Percentiles rank a stretch among this genome's conserved stretches.
Conservation (phyloP, 2,888 invertebrate genomes). For the Automeris io region DNA sequence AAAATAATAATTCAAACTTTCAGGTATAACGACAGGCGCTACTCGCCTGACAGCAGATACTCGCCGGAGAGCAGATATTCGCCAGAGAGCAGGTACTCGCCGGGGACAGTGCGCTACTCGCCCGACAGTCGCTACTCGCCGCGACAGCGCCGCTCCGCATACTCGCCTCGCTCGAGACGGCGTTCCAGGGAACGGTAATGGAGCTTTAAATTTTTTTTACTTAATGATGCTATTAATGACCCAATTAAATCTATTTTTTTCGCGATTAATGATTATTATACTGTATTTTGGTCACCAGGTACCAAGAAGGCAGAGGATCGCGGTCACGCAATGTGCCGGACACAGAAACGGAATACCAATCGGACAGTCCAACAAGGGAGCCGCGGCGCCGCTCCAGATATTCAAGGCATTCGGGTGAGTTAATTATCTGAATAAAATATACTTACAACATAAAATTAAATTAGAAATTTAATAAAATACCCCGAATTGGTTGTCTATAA, state of each 20-base stretch:
- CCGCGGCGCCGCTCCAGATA: conserved; percentile 61
- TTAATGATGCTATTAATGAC: too few relatives aligned
- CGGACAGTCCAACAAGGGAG: conserved; percentile 76
- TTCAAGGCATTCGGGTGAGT: conserved; percentile 54
- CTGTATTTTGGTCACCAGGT: conserved; percentile 31
- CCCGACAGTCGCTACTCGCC: conserved; percentile 69
- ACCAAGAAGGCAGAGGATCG: conserved; percentile 42
- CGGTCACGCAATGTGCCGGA: conserved; percentile 51
- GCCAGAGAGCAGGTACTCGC: conserved; percentile 60
- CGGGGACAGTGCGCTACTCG: conserved; percentile 67
- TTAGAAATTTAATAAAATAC: not conserved
- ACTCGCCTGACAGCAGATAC: conserved; percentile 56
- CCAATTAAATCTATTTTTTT: too few relatives aligned
- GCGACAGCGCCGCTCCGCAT: conserved; percentile 59
- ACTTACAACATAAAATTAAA: not conserved
- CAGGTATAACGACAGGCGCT: conserved; percentile 53
- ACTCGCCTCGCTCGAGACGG: conserved; percentile 48
- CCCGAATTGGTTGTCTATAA: not conserved
- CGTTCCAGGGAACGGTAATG: conserved; percentile 51
- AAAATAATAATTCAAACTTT: not conserved
- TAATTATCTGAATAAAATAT: not conserved
- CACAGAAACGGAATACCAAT: conserved; percentile 82
- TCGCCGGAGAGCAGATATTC: conserved; percentile 57
- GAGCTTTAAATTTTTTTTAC: too few relatives aligned
- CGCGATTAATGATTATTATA: too few relatives aligned